Evolutionary conservation across 2,888 invertebrate species (phyloP).

Genomic region (Liopterus haemorrhoidalis): DNA sequence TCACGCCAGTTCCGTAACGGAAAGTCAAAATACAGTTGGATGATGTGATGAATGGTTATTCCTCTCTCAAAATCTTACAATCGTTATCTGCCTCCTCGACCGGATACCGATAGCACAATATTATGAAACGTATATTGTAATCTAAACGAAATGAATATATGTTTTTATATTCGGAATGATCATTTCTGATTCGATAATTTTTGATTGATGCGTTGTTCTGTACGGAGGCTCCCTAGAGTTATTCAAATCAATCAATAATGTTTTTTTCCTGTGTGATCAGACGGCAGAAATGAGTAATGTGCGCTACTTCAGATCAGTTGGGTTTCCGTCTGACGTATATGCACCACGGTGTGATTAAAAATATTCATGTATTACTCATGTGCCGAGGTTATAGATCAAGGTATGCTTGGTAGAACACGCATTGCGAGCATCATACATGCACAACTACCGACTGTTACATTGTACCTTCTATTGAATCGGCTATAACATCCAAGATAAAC

Average conservation of each 20-base stretch:
- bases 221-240: slow-evolving; percentile 11
- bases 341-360: slow-evolving; percentile 19
- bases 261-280: slow-evolving; percentile 16
- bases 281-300: slow-evolving; percentile 19
- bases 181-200: slow-evolving; percentile 19
- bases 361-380: slow-evolving; percentile 15
- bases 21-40: no score
- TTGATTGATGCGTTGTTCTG: slow-evolving; percentile 18
- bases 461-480: background rate
- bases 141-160: no score
- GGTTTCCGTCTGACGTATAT: slow-evolving; percentile 6
- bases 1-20: no score
- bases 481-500: no score
- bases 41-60: no score
- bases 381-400: background rate
- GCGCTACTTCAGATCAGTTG: slow-evolving; percentile 17
- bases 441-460: background rate
- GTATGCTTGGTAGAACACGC: background rate
- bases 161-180: slow-evolving; percentile 1
- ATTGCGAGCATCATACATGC: background rate
- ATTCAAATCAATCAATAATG: slow-evolving; percentile 23
- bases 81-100: no score
- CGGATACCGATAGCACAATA: no score
- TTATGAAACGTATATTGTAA: no score
- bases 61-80: no score